Evolutionary conservation across 1,140 invertebrate genomes (phyloP), one percentile per base, ranked within the genome.

Genomic region (Brachystomella parvula): DNA sequence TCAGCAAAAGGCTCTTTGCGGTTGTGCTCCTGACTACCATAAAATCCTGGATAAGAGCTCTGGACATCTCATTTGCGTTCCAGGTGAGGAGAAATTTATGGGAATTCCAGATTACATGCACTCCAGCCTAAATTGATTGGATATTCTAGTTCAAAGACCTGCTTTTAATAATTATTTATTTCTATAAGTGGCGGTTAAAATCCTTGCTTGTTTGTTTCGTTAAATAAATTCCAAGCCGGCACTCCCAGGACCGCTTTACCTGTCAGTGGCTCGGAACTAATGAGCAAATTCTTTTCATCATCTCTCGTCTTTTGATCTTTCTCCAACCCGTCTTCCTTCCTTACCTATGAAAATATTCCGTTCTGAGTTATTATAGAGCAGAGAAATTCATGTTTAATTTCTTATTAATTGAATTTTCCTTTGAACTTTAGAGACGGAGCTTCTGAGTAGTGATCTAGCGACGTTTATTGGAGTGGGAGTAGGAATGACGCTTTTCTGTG

Each of bases 401-500:
- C 21, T 9, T 9, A 53, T 53, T 21, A 24, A 53, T 53, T 39
- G 35, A 53, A 53, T 33, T 31, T 60, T 15, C 30, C 29, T 67
- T 29, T 63, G 28, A 44, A 33, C n/a, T 75, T 75, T 64, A 71
- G 74, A 68, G 67, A 74, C 56, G 57, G 64, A 66, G 26, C 65
- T 75, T 63, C 71, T 76, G 70, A 76, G 74, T 62, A 73, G 72
- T 44, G 76, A 77, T 71, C 70, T 76, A 53, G 74, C 76, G 28
- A 76, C 76, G 47, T 70, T 77, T 32, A 73, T 77, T 61, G 75
- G 75, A 30, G 70, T 76, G 21, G 76, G 75, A 61, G 71, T 74
- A 24, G 75, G 74, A 26, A 70, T 77, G 71, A 73, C 75, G 28
- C 64, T 77, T 66, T 74, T 76, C 65, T 76, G 74, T 28, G 73